These are phyloP conservation scores for Pongo abelii DNA, from an alignment of 2,113 vertebrate genomes.

Conservation along the genomic window DNA sequence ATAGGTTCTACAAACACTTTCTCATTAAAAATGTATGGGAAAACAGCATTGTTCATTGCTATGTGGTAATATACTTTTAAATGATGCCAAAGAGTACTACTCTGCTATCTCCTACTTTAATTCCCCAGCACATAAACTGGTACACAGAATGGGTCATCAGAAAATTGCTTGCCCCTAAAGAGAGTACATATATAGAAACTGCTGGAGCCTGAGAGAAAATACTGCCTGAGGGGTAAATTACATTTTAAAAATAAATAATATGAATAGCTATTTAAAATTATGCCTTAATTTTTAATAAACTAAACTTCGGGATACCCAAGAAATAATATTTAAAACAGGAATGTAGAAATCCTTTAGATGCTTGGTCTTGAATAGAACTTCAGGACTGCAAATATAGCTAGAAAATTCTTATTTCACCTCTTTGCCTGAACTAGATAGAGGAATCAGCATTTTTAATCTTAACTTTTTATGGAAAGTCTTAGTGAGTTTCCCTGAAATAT, in stretches of 20 bases:
- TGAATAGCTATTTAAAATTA: constrained; percentile 42
- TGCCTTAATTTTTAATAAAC: constrained; percentile 30
- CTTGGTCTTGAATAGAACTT: neutral
- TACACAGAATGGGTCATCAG: neutral
- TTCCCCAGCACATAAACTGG: constrained; percentile 1
- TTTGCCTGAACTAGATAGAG: neutral
- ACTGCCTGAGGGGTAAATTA: neutral
- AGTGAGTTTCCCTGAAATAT: neutral
- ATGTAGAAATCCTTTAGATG: neutral
- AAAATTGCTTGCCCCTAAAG: constrained; percentile 34
- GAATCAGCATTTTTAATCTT: constrained; percentile 23
- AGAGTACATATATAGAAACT: neutral
- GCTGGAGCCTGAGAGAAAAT: constrained; percentile 5
- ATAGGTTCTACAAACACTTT: neutral
- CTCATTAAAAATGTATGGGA: neutral
- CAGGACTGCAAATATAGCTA: neutral
- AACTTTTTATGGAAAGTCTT: neutral
- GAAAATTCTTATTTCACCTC: constrained; percentile 27
- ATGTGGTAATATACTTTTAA: neutral
- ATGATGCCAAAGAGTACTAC: neutral
- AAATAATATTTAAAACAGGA: constrained; percentile 43
- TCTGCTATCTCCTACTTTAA: constrained; percentile 32
- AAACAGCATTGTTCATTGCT: neutral
- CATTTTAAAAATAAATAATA: constrained; percentile 41
- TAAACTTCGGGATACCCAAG: neutral